Base-by-base conservation (phyloP, 2,797 vertebrate species). In the Paedocypris micromegethes region DNA sequence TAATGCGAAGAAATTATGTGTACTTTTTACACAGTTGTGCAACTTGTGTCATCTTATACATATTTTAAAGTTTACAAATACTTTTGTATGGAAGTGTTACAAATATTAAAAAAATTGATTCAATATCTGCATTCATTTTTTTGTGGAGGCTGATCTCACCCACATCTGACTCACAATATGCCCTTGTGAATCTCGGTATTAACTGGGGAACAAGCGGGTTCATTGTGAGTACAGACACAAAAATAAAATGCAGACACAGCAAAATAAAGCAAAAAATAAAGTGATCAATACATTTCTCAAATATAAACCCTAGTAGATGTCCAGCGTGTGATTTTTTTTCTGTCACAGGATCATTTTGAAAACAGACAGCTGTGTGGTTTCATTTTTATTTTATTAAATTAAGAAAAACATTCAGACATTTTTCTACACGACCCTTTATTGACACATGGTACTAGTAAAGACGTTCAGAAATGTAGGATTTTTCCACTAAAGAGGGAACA, bases 121-220 rank as follows among this genome's bases (percentile, higher is more conserved):
- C 23, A 23, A 23, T 23, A 23, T 23, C 23, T 23, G 23, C 23
- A 23, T 41, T 23, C 42, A 40, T 54, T 68, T 53, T 8, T 68
- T 45, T 58, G 48, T 49, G 64, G 69, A 64, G 38, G 68, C 49
- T 73, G 58, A 68, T 69, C 60, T 73, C 67, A 57, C 68, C 66
- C 69, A 65, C 62, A 51, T 59, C 52, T 43, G n/a, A 43, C 63
- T 78, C 64, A 79, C 78, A 79, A 74, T 72, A 68, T 74, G 68
- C 43, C 66, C 65, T 75, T 79, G 78, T 79, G 42, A 43, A 57
- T 5, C 39, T 51, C 39, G 9, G 54, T 42, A 46, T 72, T 59
- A 66, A 72, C 49, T 56, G 56, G 61, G 46, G 46, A 76, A 78
- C 68, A 68, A 72, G 70, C 54, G 42, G 70, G 55, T 40, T 72